Conservation (phyloP, 92 coral and sea anemone species). For the Zoanthus sociatus region DNA sequence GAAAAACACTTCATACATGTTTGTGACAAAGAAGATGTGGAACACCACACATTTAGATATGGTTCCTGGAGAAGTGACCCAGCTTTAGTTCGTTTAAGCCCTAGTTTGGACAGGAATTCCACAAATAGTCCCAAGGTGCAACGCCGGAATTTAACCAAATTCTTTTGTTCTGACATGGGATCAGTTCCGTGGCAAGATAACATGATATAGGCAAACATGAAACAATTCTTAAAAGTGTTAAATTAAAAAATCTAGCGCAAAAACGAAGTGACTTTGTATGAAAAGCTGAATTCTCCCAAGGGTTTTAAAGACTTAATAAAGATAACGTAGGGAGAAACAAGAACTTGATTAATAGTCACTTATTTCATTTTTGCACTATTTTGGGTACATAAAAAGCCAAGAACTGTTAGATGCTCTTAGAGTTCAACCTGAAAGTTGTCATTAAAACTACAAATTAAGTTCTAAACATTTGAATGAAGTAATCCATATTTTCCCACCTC, state of each 20-base stretch:
- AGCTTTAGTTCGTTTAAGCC: conserved; percentile 10
- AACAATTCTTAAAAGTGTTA: neutral
- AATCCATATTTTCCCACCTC: neutral
- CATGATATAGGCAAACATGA: neutral
- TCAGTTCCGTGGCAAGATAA: conserved; percentile 5
- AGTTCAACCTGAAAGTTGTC: conserved; percentile 5
- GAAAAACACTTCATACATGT: conserved; percentile 9
- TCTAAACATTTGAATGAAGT: neutral
- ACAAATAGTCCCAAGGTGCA: conserved; percentile 25
- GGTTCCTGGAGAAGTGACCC: conserved; percentile 18
- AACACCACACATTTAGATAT: conserved; percentile 16
- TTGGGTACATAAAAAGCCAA: neutral
- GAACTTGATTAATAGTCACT: neutral
- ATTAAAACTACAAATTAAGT: neutral
- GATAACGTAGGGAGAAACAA: neutral
- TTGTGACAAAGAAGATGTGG: conserved; percentile 21
- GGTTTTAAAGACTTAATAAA: neutral
- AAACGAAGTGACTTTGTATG: neutral
- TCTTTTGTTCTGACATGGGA: neutral
- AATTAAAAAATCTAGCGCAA: neutral
- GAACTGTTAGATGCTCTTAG: neutral
- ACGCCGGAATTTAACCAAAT: conserved; percentile 9
- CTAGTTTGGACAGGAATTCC: conserved; percentile 24
- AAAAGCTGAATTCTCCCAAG: too few species aligned
- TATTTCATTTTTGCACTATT: neutral